Conservation (phyloP, 2,888 invertebrate species). For the Epistrophe eligans region DNA sequence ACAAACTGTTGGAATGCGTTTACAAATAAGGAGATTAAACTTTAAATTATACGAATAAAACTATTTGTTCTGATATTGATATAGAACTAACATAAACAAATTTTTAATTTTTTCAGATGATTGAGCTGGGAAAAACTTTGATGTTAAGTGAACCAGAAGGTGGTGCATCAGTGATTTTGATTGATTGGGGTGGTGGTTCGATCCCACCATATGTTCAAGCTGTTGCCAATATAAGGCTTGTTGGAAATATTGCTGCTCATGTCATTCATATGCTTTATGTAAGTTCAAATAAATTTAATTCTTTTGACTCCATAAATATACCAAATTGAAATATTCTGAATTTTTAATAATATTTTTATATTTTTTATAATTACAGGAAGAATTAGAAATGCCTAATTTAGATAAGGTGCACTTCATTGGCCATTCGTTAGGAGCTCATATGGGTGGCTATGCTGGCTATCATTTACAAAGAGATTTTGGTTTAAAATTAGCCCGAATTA, state of each 20-base stretch:
- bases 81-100: neutral
- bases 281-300: constrained; percentile 78
- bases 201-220: constrained; percentile 96
- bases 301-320: neutral
- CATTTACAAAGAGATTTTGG: constrained; percentile 89
- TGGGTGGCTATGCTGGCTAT: constrained; percentile 93
- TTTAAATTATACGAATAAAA: too few species aligned
- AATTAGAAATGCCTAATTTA: constrained; percentile 85
- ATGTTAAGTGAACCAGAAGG: constrained; percentile 87
- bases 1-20: too few species aligned
- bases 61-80: too few species aligned
- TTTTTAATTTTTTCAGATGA: constrained; percentile 84
- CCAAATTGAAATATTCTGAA: neutral
- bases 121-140: constrained; percentile 90
- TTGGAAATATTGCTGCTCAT: constrained; percentile 93
- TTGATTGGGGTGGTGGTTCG: constrained; percentile 95
- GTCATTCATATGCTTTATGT: constrained; percentile 86
- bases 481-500: constrained; percentile 90
- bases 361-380: constrained; percentile 84
- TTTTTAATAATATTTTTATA: neutral
- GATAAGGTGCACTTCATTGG: constrained; percentile 93
- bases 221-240: constrained; percentile 94
- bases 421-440: constrained; percentile 93
- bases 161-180: constrained; percentile 90
- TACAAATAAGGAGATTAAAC: too few species aligned